phyloP scores from a whole-genome alignment of 2,888 invertebrate species.

The Synanthedon myopaeformis region DNA sequence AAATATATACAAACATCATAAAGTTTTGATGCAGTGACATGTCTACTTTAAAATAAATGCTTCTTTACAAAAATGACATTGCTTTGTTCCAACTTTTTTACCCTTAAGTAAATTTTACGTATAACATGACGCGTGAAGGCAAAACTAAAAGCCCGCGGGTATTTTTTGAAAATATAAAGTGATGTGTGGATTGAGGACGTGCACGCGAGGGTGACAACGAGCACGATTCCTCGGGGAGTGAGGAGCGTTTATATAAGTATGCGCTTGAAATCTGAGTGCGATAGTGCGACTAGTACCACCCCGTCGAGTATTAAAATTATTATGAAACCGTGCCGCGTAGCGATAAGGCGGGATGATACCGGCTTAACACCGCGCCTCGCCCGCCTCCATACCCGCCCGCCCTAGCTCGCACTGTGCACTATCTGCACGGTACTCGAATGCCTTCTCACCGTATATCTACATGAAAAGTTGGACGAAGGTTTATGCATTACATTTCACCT shows the following conservation, averaged over 20 bases:
- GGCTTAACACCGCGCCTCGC: conserved; percentile 42
- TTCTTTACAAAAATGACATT: too few species aligned
- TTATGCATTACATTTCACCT: conserved; percentile 23
- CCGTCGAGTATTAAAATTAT: conserved; percentile 60
- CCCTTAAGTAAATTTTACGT: neutral
- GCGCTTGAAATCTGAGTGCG: conserved; percentile 32
- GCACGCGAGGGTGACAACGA: conserved; percentile 48
- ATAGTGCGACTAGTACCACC: conserved; percentile 20
- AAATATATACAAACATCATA: too few species aligned
- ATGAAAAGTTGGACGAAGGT: conserved; percentile 46
- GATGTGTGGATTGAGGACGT: conserved; percentile 33
- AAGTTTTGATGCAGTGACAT: too few species aligned
- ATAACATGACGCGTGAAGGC: conserved; percentile 1
- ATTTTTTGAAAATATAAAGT: conserved; percentile 27
- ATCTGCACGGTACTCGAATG: conserved; percentile 51
- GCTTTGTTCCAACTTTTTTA: neutral
- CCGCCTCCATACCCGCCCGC: conserved; percentile 13
- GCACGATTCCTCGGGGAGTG: conserved; percentile 30
- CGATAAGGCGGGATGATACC: conserved; percentile 59
- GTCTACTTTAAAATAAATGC: too few species aligned
- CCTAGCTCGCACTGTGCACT: conserved; percentile 21
- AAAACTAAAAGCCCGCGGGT: conserved; percentile 45
- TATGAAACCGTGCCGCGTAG: conserved; percentile 50
- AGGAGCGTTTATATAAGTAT: conserved; percentile 51
- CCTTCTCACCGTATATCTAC: conserved; percentile 51